These are phyloP conservation scores for Ciconia stormi DNA, from an alignment of 2,113 vertebrate genomes.

Conservation along the genomic window DNA sequence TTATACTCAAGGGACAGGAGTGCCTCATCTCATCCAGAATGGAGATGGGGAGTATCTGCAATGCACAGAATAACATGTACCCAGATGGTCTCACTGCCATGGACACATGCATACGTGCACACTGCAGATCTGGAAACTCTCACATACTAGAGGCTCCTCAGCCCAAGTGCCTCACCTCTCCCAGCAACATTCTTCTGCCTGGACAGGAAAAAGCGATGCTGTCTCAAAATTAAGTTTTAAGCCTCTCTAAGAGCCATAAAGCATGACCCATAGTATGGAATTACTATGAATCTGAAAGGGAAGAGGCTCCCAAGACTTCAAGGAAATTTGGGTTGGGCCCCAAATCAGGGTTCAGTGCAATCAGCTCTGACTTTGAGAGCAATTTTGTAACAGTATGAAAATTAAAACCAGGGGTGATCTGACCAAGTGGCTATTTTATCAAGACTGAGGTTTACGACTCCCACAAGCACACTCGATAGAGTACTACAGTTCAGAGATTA, in stretches of 20 bases:
- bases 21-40: not conserved
- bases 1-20: not conserved
- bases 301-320: not conserved
- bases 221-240: not conserved
- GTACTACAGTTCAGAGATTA: not conserved
- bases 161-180: not conserved
- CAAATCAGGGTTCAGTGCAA: not conserved
- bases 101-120: rapidly evolving
- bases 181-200: not conserved
- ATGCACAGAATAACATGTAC: not conserved
- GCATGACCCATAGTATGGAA: not conserved
- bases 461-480: not conserved
- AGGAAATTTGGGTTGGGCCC: not conserved
- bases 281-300: not conserved
- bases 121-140: not conserved
- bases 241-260: not conserved
- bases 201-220: not conserved
- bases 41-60: not conserved
- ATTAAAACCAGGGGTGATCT: not conserved
- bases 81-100: not conserved
- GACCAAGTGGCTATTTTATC: not conserved
- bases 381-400: not conserved
- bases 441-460: not conserved
- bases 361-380: not conserved
- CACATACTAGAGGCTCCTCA: not conserved